Base-by-base conservation (phyloP, 2,797 vertebrate species). In the Cichlasoma orientale region DNA sequence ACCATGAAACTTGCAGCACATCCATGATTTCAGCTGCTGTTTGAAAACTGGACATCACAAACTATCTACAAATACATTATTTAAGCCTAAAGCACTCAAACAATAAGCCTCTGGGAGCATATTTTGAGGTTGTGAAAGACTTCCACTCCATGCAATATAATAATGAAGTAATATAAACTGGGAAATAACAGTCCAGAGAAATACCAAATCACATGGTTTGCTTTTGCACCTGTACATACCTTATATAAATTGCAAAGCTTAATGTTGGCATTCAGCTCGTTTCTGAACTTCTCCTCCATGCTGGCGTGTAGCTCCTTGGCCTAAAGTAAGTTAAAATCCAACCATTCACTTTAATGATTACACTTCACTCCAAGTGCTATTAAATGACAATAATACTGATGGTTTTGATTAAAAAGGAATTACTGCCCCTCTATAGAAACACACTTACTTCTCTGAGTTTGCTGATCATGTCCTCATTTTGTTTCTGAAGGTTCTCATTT, bases 241-340 rank as follows among this genome's bases (percentile, higher is more conserved):
- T 99, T 99, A 88, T 99, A 97, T 7, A 99, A 93, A 81, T 98
- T 98, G 56, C 95, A 97, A 19, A 99, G 96, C 77, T 99, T 99
- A 47, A 99, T 97, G 87, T 99, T 98, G 23, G 98, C 96, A 89
- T 98, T 98, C 77, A 99, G 90, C 80, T 99, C 98, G 57, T 96
- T 99, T 78, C 96, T 96, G 83, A 99, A 98, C 91, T 97, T 98
- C 77, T 98, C 97, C 87, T 99, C 98, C 94, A 96, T 95, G 59
- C 90, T 93, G 38, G 95, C 91, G 76, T 98, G 97, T 66, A 98
- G 97, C 29, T 98, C 97, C 86, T 98, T 99, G 14, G 94, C 96
- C 98, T 99, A 52, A 16, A 86, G 47, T 7, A 0, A 50, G 25
- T 50, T 29, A 19, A 50, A 68, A 31, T 31, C 25, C 63, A 68